Evolutionary conservation across 1,140 invertebrate species (phyloP).

Genomic region (Drosophila littoralis): DNA sequence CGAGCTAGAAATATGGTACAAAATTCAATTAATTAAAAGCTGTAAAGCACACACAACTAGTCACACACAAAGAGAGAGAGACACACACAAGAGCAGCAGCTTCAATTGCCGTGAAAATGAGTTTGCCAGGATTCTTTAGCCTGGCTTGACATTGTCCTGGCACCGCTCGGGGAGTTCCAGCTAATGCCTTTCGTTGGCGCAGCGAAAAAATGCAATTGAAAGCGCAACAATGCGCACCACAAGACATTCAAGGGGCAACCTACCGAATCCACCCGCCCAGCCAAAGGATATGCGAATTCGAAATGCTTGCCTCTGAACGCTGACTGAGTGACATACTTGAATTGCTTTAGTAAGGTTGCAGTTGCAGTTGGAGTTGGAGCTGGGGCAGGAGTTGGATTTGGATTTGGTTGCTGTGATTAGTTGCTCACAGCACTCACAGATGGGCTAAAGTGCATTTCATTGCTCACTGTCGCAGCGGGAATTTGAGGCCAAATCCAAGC

Average conservation of each 20-base stretch:
- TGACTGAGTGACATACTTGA: conserved; percentile 64
- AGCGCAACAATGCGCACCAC: conserved; percentile 77
- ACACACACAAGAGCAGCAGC: neutral
- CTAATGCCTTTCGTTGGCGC: conserved; percentile 32
- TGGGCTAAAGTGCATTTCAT: conserved; percentile 77
- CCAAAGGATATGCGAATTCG: conserved; percentile 62
- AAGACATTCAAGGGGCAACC: conserved; percentile 68
- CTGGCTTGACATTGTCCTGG: conserved; percentile 51
- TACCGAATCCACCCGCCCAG: conserved; percentile 17
- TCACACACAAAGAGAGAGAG: conserved; percentile 11
- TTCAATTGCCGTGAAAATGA: conserved; percentile 68
- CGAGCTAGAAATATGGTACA: conserved; percentile 44
- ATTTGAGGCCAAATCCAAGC: conserved; percentile 17
- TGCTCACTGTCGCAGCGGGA: conserved; percentile 70
- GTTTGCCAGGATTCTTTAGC: conserved; percentile 44
- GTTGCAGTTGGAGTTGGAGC: conserved; percentile 11
- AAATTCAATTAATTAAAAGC: conserved; percentile 81
- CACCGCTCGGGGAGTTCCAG: conserved; percentile 48
- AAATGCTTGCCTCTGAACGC: conserved; percentile 36
- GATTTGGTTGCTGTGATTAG: conserved; percentile 58
- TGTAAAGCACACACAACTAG: conserved; percentile 32
- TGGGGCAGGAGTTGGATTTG: conserved; percentile 35
- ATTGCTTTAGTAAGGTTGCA: conserved; percentile 37
- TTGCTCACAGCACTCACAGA: conserved; percentile 64
- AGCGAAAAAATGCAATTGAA: conserved; percentile 67